Evolutionary conservation across 2,888 invertebrate genomes (phyloP), one percentile per base, ranked within the genome.

Genomic region (Diabrotica balteata): DNA sequence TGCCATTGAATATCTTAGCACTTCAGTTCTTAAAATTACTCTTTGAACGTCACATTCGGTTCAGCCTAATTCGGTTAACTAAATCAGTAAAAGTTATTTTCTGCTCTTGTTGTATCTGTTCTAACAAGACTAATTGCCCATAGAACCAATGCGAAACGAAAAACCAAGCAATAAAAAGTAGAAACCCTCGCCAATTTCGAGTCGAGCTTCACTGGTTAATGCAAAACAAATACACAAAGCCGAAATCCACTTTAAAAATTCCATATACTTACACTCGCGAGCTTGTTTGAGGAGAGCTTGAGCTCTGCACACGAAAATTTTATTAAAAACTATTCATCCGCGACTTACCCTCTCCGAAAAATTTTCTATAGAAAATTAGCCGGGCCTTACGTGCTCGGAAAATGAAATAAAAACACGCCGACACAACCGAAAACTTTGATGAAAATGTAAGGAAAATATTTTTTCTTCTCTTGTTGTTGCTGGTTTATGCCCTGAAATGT

Each of bases 391-490:
- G 63, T 63, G 63, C 63, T 45, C 17, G 7, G 63, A 63, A 63
- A 63, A 63, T 63, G 63, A 63, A 63, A 63, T 63, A 63, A 57
- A 63, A 63, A 63, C 50, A 63, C 44, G 49, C 63, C 53, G 49
- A 49, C 63, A 50, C 53, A 6, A 49, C 50, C 55, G 10, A 63
- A 63, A 63, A 57, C 50, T 63, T 63, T 57, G 63, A 63, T 63
- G 63, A 63, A 63, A 63, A 63, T 51, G 50, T 57, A 63, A 63
- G 57, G 63, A 63, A 63, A 63, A 63, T 55, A 63, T 63, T 63
- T 63, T 63, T 63, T 63, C 17, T 57, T 11, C n/a, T 22, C 46
- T 45, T 54, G 45, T 62, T 62, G 43, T 51, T 32, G 43, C 49
- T 42, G 11, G 58, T 43, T 9, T 7, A 9, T 32, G 60, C n/a